These are phyloP conservation scores for Panthera tigris DNA, from an alignment of 2,113 vertebrate species.

Conservation along the genomic window DNA sequence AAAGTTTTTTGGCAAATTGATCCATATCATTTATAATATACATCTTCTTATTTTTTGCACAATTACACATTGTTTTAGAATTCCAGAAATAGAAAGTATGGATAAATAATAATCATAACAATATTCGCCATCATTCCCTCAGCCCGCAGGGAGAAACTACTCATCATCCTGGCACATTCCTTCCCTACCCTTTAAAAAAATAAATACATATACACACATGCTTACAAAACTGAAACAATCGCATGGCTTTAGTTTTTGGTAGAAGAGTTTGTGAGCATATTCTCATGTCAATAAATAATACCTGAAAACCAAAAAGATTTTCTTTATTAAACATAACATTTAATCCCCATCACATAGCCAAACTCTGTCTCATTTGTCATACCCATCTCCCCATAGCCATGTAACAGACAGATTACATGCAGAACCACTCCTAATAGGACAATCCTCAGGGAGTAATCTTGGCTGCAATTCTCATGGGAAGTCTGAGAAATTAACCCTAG, in stretches of 20 bases:
- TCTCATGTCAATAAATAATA: conserved; percentile 6
- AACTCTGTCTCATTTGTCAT: not conserved
- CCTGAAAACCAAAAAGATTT: not conserved
- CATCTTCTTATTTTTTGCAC: conserved; percentile 18
- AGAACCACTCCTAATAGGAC: too few relatives aligned
- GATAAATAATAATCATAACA: not conserved
- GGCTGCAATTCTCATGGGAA: not conserved
- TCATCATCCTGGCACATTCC: not conserved
- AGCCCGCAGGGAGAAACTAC: not conserved
- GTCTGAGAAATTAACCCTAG: not conserved
- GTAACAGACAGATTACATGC: not conserved
- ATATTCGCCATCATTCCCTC: not conserved
- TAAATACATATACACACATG: not conserved
- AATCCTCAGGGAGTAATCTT: not conserved
- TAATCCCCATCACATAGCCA: not conserved
- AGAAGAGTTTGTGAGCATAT: not conserved
- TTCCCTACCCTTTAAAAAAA: not conserved
- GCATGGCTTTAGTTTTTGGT: not conserved
- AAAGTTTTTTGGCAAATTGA: not conserved
- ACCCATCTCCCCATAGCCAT: not conserved
- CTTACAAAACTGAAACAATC: not conserved
- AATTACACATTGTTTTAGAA: conserved; percentile 11
- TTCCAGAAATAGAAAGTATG: not conserved
- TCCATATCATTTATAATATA: not conserved
- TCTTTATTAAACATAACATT: not conserved